A percentile compares a stretch with the other conserved stretches of the same genome.
These are phyloP conservation scores for Perca schrenkii DNA, from an alignment of 2,113 vertebrate species.

Conservation along the genomic window DNA sequence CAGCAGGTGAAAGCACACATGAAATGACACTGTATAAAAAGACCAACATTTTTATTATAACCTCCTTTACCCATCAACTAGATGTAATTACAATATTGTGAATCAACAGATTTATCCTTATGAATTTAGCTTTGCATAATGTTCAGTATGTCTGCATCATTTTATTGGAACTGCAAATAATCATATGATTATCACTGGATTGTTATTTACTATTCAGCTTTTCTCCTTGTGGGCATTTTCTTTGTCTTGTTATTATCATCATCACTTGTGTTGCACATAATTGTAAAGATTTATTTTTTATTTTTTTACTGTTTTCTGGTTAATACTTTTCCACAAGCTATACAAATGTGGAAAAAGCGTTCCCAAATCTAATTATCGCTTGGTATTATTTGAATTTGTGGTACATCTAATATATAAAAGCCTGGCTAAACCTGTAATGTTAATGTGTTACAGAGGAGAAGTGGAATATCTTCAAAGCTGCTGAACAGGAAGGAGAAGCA, in stretches of 20 bases:
- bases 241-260: constrained; percentile 12
- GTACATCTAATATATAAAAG: neutral
- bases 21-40: constrained; percentile 28
- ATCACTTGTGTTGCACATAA: neutral
- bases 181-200: neutral
- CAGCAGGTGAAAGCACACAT: constrained; percentile 20
- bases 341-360: neutral
- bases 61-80: neutral
- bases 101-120: neutral
- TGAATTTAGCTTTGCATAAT: constrained; percentile 12
- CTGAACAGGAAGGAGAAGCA: constrained; percentile 34
- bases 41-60: neutral
- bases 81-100: neutral
- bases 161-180: neutral
- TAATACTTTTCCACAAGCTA: neutral
- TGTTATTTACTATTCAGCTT: neutral
- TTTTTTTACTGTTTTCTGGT: neutral
- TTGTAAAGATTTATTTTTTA: neutral
- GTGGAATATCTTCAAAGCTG: constrained; percentile 36
- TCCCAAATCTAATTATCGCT: neutral
- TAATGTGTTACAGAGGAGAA: constrained; percentile 15
- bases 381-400: neutral
- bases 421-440: neutral
- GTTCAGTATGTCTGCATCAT: neutral
- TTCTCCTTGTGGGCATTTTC: neutral